Evolutionary conservation across 1,140 invertebrate species (phyloP).

Genomic region (Drosophila nebulosa): DNA sequence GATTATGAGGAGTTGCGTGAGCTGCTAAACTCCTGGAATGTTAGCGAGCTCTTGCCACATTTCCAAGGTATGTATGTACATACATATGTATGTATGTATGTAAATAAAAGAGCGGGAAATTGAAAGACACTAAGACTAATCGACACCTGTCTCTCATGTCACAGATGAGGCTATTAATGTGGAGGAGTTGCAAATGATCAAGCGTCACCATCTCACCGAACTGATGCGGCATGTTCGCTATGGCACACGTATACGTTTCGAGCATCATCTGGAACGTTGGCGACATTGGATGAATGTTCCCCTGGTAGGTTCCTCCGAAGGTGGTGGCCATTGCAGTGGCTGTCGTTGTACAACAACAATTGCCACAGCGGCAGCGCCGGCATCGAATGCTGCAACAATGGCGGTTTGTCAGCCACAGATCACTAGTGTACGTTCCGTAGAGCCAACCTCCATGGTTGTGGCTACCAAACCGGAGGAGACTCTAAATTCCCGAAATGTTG

Average conservation of each 20-base stretch:
- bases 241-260: conserved; percentile 62
- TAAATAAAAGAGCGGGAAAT: conserved; percentile 21
- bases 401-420: conserved; percentile 5
- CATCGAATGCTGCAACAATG: not conserved
- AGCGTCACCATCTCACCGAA: conserved; percentile 57
- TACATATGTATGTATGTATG: too few species aligned
- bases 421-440: not conserved
- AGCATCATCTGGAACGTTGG: conserved; percentile 70
- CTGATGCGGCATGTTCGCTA: conserved; percentile 56
- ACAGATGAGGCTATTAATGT: conserved; percentile 69
- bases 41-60: conserved; percentile 57
- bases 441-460: not conserved
- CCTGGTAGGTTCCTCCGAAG: conserved; percentile 16
- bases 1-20: conserved; percentile 61
- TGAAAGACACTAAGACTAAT: not conserved
- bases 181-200: conserved; percentile 70
- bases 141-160: too few species aligned
- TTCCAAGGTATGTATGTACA: too few species aligned
- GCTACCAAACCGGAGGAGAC: conserved; percentile 21
- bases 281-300: conserved; percentile 62
- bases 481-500: conserved; percentile 29
- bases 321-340: conserved; percentile 29
- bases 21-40: conserved; percentile 58
- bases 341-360: conserved; percentile 33
- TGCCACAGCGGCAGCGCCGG: not conserved